These are phyloP conservation scores for Bombus breviceps DNA, from an alignment of 1,140 invertebrate genomes.

Conservation along the genomic window DNA sequence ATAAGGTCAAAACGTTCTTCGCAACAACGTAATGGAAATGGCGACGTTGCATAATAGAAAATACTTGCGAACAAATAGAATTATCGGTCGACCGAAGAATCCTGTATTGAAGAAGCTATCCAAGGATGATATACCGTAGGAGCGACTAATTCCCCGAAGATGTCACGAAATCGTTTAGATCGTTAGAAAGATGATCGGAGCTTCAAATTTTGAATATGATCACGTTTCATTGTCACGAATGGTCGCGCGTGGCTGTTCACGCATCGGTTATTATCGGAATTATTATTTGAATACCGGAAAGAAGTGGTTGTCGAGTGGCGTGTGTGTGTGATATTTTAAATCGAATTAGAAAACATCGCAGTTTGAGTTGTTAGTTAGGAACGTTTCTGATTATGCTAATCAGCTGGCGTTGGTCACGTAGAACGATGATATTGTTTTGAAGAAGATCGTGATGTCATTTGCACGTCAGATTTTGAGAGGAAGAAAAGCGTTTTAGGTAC, in stretches of 20 bases:
- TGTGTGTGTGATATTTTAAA: background rate
- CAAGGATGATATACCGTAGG: no score
- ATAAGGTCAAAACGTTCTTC: no score
- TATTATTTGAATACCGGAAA: background rate
- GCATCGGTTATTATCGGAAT: no score
- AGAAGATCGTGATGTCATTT: no score
- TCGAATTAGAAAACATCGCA: background rate
- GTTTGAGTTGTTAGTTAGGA: background rate
- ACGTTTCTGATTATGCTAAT: background rate
- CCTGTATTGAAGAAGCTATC: background rate
- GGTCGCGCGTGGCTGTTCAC: background rate
- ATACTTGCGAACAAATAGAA: background rate
- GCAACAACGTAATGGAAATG: background rate
- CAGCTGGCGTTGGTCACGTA: background rate
- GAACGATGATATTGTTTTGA: background rate
- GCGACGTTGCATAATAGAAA: background rate
- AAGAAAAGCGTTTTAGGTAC: background rate
- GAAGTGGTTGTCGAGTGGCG: background rate
- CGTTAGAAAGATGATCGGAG: background rate
- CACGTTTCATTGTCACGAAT: background rate
- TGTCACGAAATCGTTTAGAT: background rate
- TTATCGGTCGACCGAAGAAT: background rate
- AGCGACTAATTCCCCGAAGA: no score
- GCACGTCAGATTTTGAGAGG: background rate
- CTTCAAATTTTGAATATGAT: background rate